These are phyloP conservation scores for Terrapene triunguis DNA, from an alignment of 2,113 vertebrate species.

Conservation along the genomic window DNA sequence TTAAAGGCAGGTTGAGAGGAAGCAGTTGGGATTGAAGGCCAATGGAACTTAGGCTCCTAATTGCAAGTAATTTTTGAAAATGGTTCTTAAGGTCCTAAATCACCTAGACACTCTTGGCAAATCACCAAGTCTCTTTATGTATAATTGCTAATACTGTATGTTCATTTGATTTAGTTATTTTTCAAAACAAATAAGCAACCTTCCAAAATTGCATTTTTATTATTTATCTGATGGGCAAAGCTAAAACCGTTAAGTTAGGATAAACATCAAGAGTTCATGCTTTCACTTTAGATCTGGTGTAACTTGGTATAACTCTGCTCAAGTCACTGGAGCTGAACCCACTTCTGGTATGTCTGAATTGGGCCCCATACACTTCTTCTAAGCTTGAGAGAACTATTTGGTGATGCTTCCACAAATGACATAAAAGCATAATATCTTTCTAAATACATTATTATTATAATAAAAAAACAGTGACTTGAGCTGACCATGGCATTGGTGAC, in stretches of 20 bases:
- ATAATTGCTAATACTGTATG: background rate
- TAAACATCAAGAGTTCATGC: background rate
- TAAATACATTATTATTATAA: too few relatives aligned
- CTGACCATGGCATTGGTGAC: too few relatives aligned
- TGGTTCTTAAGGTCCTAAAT: too few relatives aligned
- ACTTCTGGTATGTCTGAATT: background rate
- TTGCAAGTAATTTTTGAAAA: too few relatives aligned
- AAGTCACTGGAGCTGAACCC: background rate
- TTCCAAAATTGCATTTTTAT: background rate
- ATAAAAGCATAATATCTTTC: too few relatives aligned
- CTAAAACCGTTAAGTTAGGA: background rate
- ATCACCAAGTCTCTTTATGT: too few relatives aligned
- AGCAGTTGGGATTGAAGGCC: background rate
- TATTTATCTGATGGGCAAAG: background rate
- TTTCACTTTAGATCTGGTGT: background rate
- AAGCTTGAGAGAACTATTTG: background rate
- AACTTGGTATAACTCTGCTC: background rate
- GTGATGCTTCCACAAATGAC: background rate
- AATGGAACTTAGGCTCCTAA: background rate
- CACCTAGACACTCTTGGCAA: too few relatives aligned
- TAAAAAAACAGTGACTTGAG: too few relatives aligned
- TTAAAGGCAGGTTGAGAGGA: fast-evolving
- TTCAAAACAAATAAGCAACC: background rate
- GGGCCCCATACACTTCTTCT: background rate
- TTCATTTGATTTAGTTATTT: background rate